Evolutionary conservation across 1,140 invertebrate species (phyloP).

Genomic region (Diploscapter pachys): DNA sequence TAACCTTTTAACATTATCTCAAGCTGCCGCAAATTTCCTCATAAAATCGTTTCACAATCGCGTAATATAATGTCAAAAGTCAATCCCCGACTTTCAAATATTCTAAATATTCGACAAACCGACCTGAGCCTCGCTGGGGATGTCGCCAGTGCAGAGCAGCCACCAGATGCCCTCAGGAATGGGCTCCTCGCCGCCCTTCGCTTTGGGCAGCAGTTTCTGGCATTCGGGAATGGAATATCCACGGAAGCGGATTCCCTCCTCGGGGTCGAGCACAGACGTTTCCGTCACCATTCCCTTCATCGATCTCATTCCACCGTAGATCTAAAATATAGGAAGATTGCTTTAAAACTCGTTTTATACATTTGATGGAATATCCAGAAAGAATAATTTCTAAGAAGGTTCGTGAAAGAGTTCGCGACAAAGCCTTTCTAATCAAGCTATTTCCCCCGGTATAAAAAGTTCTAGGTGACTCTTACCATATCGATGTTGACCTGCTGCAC

Average conservation of each 20-base stretch:
- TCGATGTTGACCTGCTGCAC: conserved; percentile 93
- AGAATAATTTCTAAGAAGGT: conserved; percentile 1
- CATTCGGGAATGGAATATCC: conserved; percentile 92
- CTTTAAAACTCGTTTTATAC: no score
- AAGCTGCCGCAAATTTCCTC: no score
- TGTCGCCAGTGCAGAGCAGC: conserved; percentile 85
- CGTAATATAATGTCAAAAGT: no score
- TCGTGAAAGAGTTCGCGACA: no score
- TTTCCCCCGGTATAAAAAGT: no score
- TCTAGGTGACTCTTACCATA: conserved; percentile 68
- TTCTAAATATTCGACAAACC: conserved; percentile 1
- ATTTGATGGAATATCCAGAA: background rate
- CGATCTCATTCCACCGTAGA: conserved; percentile 95
- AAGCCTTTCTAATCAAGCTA: no score
- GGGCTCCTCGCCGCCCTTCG: conserved; percentile 77
- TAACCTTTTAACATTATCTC: no score
- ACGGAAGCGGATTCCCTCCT: conserved; percentile 86
- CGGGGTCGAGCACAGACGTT: conserved; percentile 87
- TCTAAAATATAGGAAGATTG: conserved; percentile 63
- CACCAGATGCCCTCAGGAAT: conserved; percentile 93
- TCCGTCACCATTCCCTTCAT: conserved; percentile 91
- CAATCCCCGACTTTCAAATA: no score
- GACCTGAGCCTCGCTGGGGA: conserved; percentile 78
- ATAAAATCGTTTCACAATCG: no score
- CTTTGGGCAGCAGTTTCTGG: conserved; percentile 83